A percentile compares a stretch with the other conserved stretches of the same genome.
phyloP scores from a whole-genome alignment of 2,113 vertebrate species.

The Gopherus flavomarginatus region DNA sequence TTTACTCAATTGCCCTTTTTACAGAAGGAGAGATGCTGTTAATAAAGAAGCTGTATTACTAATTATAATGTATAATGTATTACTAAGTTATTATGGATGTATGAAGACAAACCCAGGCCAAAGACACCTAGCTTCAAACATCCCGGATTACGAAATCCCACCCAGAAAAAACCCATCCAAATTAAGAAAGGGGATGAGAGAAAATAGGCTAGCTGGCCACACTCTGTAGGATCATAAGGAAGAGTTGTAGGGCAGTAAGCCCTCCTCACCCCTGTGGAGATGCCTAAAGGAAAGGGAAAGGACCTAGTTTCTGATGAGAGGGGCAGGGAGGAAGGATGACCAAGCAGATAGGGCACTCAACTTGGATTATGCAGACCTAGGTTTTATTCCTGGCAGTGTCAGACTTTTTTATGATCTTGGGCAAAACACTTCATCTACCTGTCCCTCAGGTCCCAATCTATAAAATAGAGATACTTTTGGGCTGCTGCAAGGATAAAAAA shows the following conservation, averaged over 20 bases:
- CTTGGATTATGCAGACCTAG: fast-evolving
- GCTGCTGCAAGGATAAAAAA: not conserved
- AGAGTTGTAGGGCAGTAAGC: not conserved
- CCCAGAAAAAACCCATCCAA: not conserved
- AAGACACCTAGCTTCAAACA: not conserved
- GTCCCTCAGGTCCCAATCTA: not conserved
- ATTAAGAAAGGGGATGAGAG: not conserved
- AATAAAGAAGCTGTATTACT: not conserved
- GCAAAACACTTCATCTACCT: not conserved
- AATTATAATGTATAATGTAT: no score
- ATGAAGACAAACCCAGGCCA: fast-evolving
- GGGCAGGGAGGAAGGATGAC: not conserved
- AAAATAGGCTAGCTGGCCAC: fast-evolving
- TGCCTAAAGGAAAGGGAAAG: not conserved
- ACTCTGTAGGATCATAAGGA: not conserved
- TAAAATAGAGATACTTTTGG: not conserved
- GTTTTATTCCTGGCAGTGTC: not conserved
- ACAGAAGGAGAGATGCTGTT: not conserved
- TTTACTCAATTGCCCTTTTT: constrained; percentile 1
- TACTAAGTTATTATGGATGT: not conserved
- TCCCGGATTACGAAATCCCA: not conserved
- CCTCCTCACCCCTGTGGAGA: not conserved
- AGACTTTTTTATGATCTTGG: not conserved
- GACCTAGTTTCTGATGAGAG: not conserved
- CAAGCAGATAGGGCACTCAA: not conserved